Evolutionary conservation across 2,888 invertebrate genomes (phyloP), one percentile per base, ranked within the genome.

Genomic region (Emmelina monodactyla): DNA sequence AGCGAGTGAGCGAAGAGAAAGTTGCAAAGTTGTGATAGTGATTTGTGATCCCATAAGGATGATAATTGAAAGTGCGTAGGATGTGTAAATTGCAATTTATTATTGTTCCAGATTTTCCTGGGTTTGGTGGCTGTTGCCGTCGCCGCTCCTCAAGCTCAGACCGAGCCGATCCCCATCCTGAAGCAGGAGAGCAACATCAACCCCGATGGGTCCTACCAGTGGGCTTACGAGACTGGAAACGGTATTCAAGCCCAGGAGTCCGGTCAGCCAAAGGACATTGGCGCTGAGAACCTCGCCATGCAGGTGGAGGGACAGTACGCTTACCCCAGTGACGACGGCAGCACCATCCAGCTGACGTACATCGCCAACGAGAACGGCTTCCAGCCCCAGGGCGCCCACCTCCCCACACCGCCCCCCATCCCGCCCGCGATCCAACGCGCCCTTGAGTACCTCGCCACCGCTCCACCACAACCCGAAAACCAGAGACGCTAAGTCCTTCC

Each of bases 311-410:
- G 88, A 14, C 83, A 82, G 54, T 86, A 69, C 65, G 78, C 82
- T 30, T 88, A 87, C 61, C 82, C 83, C 2, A 80, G 83, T 30
- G 86, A 87, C 0, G 86, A 88, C 11, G 87, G 87, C 19, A 60
- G 69, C 37, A 68, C 63, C 40, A 83, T 86, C 47, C 79, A 83
- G 46, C 52, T 88, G 38, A 68, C 76, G 1, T 89, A 88, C 65
- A 63, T 83, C 25, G 88, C 89, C 34, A 84, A 88, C 51, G 88
- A 88, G 57, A 87, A 88, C 45, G 88, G 88, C 33, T 88, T 79
- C 75, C 85, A 85, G 55, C 85, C 87, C 6, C 79, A 72, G 48
- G 84, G 84, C n/a, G 72, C 72, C 13, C 85, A 85, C 48, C 57
- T 86, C 1, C 86, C 86, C 19, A 85, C 84, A 1, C 80, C 88